Conservation (phyloP, 2,888 invertebrate genomes). For the Hydroisotoma schaefferi region DNA sequence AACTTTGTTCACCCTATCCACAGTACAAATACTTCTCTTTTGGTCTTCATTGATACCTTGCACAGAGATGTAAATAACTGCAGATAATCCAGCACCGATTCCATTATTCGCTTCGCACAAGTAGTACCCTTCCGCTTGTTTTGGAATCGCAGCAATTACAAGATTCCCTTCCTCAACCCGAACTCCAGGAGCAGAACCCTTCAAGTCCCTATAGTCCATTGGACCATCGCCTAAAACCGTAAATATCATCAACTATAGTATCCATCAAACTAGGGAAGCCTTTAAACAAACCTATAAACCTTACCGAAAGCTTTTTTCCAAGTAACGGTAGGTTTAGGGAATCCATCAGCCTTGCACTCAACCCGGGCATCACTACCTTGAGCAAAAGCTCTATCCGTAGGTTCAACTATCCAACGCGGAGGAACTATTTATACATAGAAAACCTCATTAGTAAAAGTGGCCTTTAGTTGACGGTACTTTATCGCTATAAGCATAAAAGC, state of each 20-base stretch:
- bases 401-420: conserved; percentile 92
- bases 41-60: conserved; percentile 70
- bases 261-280: conserved; percentile 1
- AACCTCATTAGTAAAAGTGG: conserved; percentile 30
- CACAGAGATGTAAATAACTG: conserved; percentile 87
- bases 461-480: conserved; percentile 12
- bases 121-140: conserved; percentile 68
- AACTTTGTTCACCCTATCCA: neutral
- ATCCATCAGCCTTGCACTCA: conserved; percentile 69
- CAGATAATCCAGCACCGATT: conserved; percentile 90
- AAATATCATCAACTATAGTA: too few species aligned
- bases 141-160: conserved; percentile 82
- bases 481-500: conserved; percentile 44
- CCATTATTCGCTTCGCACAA: conserved; percentile 94
- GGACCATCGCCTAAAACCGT: conserved; percentile 71
- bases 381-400: conserved; percentile 90
- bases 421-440: conserved; percentile 63
- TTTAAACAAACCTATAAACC: conserved; percentile 34
- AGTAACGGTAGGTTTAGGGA: conserved; percentile 87
- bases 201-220: conserved; percentile 88
- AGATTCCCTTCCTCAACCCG: conserved; percentile 92
- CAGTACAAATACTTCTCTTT: neutral
- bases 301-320: conserved; percentile 94
- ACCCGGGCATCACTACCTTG: conserved; percentile 60
- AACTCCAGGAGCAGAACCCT: conserved; percentile 83